A percentile compares a stretch with the other conserved stretches of the same genome.
These are phyloP conservation scores for Gryllus bimaculatus DNA, from an alignment of 1,140 invertebrate genomes.

Conservation along the genomic window DNA sequence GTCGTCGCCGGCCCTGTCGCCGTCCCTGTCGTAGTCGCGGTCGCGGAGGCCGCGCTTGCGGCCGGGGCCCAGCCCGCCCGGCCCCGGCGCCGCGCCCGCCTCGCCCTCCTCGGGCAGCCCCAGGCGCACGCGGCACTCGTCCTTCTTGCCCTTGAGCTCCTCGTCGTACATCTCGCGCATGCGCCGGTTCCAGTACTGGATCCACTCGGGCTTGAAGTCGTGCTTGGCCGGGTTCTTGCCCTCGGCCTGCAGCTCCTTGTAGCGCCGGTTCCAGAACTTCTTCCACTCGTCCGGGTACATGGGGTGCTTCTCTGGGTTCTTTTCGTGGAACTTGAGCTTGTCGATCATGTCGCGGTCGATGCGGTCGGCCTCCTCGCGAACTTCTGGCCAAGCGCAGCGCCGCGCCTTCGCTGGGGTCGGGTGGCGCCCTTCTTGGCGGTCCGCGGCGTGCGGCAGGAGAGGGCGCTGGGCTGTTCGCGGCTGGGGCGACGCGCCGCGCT, in stretches of 20 bases:
- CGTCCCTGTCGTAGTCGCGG: constrained; percentile 20
- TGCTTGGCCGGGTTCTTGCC: constrained; percentile 65
- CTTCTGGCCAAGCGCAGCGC: constrained; percentile 32
- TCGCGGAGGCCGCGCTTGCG: background rate
- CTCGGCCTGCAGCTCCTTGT: constrained; percentile 66
- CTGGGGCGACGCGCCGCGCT: background rate
- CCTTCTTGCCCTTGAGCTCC: constrained; percentile 47
- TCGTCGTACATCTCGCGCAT: constrained; percentile 65
- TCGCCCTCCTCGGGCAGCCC: constrained; percentile 30
- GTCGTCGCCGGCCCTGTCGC: constrained; percentile 30
- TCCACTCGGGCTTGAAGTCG: constrained; percentile 82
- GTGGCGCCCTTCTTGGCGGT: too few species aligned
- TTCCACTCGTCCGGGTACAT: constrained; percentile 80
- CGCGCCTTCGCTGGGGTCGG: constrained; percentile 20
- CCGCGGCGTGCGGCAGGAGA: too few species aligned
- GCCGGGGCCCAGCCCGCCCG: background rate
- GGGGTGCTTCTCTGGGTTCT: constrained; percentile 77
- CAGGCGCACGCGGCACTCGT: constrained; percentile 38
- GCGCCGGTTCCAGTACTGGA: constrained; percentile 66
- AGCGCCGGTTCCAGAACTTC: constrained; percentile 69
- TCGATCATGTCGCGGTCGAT: constrained; percentile 42
- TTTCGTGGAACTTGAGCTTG: constrained; percentile 60
- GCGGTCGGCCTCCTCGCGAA: constrained; percentile 32
- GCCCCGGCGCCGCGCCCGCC: background rate
- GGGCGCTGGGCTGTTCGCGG: too few species aligned